Evolutionary conservation across 1,140 invertebrate species (phyloP), one percentile per base, ranked within the genome.

Genomic region (Holotrichia oblita): DNA sequence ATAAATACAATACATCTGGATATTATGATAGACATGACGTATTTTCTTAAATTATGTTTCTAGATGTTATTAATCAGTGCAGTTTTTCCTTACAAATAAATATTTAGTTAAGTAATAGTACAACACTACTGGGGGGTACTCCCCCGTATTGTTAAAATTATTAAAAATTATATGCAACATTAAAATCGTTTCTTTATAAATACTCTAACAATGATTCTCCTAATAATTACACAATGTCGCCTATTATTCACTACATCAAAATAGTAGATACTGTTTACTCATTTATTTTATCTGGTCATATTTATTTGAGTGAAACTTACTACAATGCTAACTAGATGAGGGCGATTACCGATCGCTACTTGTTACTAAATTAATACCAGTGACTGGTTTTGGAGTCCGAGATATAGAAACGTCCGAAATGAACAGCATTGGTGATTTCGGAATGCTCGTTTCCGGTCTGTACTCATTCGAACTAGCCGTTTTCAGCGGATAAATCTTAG

Each of bases 351-450:
- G 81, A 27, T 87, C 88, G 41, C 82, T 77, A 40, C 82, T 78
- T 20, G 81, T 79, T 41, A 85, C 84, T 12, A 85, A 73, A 17
- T 81, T 83, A 17, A 86, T 83, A n/a, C 87, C 86, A 88, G 87
- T 9, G 86, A 87, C 83, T 87, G 88, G 87, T 85, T 90, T 89
- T 6, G 89, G 89, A 7, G 89, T 90, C 34, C 90, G 85, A 40
- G 87, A 89, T 78, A 91, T 91, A 0, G 90, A 90, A n/a, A 91
- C 89, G n/a, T 90, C 90, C 40, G 89, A 90, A 77, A 91, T 91
- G 82, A 89, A 90, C 14, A 91, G 83, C 0, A 89, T 91, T 6
- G 90, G 90, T 3, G 90, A 91, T 83, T 90, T 90, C 7, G 90
- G 90, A 61, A 91, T 90, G 0, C 90, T 90, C n/a, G 89, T 90